Base-by-base conservation (phyloP, 2,797 vertebrate species). In the Neomorphus geoffroyi region DNA sequence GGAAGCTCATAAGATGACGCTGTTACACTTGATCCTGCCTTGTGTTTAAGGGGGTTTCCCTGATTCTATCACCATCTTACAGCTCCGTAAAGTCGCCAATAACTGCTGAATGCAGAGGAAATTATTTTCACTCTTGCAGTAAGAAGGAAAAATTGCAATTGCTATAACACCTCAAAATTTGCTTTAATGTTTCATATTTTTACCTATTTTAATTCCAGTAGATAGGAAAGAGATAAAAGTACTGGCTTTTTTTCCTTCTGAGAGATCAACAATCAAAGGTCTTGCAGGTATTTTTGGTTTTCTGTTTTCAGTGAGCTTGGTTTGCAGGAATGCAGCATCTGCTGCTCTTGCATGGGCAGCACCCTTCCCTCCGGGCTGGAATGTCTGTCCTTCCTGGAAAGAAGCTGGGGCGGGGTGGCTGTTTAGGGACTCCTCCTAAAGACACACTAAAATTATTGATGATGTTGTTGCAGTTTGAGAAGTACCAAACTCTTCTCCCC, bases 321-420 rank as follows among this genome's bases (percentile, higher is more conserved):
- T 46, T 85, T 94, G 57, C 79, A 91, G 91, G 80, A 94, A 95
- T 79, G 90, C 74, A 75, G 70, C 81, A 86, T 93, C 81, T 95
- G 91, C 93, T 61, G 32, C 71, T 89, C 30, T 65, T 18, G 45
- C 81, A 86, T 33, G 73, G 90, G 84, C 90, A 94, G 83, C 81
- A 37, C 80, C 72, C 53, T 92, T 95, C 85, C 85, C 79, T 89
- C 35, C 58, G 56, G 61, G 78, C 28, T 85, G 72, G 83, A 77
- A 86, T 50, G 65, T 79, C 77, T 60, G 58, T 60, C 70, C 88
- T 90, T 78, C 86, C 78, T 51, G 80, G 56, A 61, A 57, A 67
- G 66, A 50, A 83, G 54, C 74, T 77, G 9, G 24, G 50, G n/a
- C 61, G 28, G 27, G 60, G 6, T 26, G 51, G 14, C 57, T 61